Base-by-base conservation (phyloP, 2,888 invertebrate genomes). In the Tachystola acroxantha region DNA sequence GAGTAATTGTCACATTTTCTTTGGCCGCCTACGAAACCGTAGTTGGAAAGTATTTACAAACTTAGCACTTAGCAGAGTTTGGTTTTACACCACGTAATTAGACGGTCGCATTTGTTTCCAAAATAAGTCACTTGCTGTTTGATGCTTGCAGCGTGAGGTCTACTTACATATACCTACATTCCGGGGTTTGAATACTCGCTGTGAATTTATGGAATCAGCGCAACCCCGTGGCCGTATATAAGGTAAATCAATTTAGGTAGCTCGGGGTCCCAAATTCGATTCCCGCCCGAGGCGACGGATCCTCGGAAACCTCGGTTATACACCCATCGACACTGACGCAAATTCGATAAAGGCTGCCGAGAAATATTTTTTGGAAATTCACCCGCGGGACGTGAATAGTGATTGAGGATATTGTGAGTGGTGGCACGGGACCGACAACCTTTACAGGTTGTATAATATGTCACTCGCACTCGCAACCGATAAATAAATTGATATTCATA, bases 181-280 rank as follows among this genome's bases (percentile, higher is more conserved):
- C 14, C 14, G n/a, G 10, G 26, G 25, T 28, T 9, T 19, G 26
- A 31, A 16, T 9, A 13, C 11, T 27, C 34, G 26, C 16, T 28
- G 16, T 45, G 50, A 64, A 64, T 66, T 60, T 58, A 60, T 58
- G 60, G 60, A 59, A 69, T 60, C 59, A 54, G 53, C 52, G 57
- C 60, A 61, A 64, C 68, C 64, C 56, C 57, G 52, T 45, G 50
- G 52, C 49, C 48, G 52, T 64, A 71, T 70, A 70, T 67, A 58
- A 58, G 57, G 66, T 81, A 82, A 84, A 82, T 82, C 85, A 82
- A 84, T 81, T 85, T 80, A 57, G 61, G 63, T 64, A 53, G 70
- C 67, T 71, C 68, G 63, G 69, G 76, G 73, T 70, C 70, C 64
- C 61, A 81, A 82, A 85, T 79, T 82, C 71, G 84, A 85, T 82